phyloP scores from a whole-genome alignment of 2,888 invertebrate genomes.

The Xestia rhomboidea region DNA sequence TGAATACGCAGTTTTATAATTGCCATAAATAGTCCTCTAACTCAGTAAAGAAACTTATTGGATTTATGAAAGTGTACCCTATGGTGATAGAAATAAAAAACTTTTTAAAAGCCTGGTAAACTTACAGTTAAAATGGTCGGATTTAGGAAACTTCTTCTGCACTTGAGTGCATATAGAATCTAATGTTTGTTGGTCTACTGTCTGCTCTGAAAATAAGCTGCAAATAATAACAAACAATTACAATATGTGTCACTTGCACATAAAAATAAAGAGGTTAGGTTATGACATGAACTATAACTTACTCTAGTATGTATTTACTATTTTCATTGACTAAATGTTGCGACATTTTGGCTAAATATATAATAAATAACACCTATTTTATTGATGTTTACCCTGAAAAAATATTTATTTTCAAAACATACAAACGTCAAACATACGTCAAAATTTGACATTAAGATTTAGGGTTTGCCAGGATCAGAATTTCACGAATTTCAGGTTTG shows the following conservation, averaged over 20 bases:
- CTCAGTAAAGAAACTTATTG: constrained; percentile 1
- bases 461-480: constrained; percentile 20
- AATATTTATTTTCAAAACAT: constrained; percentile 56
- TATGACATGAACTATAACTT: constrained; percentile 67
- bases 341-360: constrained; percentile 75
- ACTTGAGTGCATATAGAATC: constrained; percentile 94
- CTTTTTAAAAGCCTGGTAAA: constrained; percentile 54
- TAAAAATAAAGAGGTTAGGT: constrained; percentile 64
- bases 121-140: constrained; percentile 94
- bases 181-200: constrained; percentile 93
- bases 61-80: constrained; percentile 21
- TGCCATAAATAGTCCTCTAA: constrained; percentile 1
- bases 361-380: constrained; percentile 13
- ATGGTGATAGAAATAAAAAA: constrained; percentile 34
- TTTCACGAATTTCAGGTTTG: no score
- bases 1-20: constrained; percentile 25
- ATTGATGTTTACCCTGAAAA: constrained; percentile 35
- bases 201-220: constrained; percentile 94
- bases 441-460: constrained; percentile 45
- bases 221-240: constrained; percentile 70
- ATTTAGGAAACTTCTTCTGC: constrained; percentile 94
- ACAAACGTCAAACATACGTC: constrained; percentile 50
- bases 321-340: constrained; percentile 87
- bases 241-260: constrained; percentile 27
- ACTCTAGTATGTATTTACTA: constrained; percentile 89